phyloP scores from a whole-genome alignment of 2,113 vertebrate genomes.

The Camelus bactrianus region DNA sequence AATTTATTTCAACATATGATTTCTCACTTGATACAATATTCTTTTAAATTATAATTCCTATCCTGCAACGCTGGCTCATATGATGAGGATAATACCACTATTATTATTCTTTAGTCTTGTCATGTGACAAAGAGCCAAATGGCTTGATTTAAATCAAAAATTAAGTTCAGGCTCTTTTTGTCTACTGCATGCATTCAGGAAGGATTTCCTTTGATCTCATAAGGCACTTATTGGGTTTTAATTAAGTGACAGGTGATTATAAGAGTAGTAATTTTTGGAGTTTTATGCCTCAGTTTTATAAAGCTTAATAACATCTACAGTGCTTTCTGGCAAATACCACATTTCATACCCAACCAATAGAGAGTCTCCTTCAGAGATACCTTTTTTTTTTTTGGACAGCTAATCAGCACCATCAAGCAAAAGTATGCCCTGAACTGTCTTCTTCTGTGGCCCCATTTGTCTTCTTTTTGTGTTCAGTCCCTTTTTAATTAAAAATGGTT shows the following conservation, averaged over 20 bases:
- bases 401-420: slow-evolving; percentile 48
- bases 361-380: not conserved
- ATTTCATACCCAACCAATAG: slow-evolving; percentile 7
- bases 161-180: slow-evolving; percentile 57
- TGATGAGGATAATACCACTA: slow-evolving; percentile 66
- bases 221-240: slow-evolving; percentile 74
- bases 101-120: slow-evolving; percentile 65
- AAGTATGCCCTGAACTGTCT: not conserved
- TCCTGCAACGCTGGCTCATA: slow-evolving; percentile 28
- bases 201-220: slow-evolving; percentile 71
- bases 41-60: slow-evolving; percentile 64
- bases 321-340: not conserved
- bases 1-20: slow-evolving; percentile 69
- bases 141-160: slow-evolving; percentile 72
- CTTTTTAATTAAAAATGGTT: slow-evolving; percentile 54
- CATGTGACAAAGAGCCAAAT: slow-evolving; percentile 68
- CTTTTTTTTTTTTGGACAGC: not conserved
- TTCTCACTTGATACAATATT: slow-evolving; percentile 69
- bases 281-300: slow-evolving; percentile 60
- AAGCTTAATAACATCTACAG: slow-evolving; percentile 56
- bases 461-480: slow-evolving; percentile 32
- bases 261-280: slow-evolving; percentile 59
- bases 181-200: slow-evolving; percentile 55
- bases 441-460: not conserved
- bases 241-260: slow-evolving; percentile 75